phyloP scores from a whole-genome alignment of 2,797 vertebrate genomes.

The Takifugu rubripes region DNA sequence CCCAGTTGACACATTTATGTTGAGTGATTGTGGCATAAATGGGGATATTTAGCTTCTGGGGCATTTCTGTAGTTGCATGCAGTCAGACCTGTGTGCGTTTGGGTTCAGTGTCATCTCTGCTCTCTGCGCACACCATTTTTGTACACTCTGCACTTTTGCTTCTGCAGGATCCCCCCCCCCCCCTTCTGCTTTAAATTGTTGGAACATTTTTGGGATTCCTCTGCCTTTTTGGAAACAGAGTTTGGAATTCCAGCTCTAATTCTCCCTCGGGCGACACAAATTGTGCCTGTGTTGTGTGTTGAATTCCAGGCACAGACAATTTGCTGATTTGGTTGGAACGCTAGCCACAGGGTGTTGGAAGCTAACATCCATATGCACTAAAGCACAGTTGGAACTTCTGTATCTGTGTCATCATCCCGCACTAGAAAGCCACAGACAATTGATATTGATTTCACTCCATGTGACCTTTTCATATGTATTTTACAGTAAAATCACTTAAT shows the following conservation, averaged over 20 bases:
- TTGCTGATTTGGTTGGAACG: conserved; percentile 73
- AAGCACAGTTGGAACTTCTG: conserved; percentile 19
- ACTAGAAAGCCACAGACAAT: conserved; percentile 17
- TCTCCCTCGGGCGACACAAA: conserved; percentile 28
- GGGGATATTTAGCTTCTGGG: conserved; percentile 50
- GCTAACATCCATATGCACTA: conserved; percentile 18
- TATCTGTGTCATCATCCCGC: not conserved
- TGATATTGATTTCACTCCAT: conserved; percentile 26
- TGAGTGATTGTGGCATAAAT: conserved; percentile 52
- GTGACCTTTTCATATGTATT: not conserved
- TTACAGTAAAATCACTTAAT: not conserved
- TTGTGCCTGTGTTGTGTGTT: conserved; percentile 21
- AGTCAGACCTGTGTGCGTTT: conserved; percentile 1
- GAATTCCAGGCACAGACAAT: conserved; percentile 63
- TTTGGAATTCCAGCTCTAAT: conserved; percentile 48
- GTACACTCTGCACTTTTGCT: conserved; percentile 56
- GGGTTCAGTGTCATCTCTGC: conserved; percentile 39
- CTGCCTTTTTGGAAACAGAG: conserved; percentile 45
- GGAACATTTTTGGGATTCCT: conserved; percentile 66
- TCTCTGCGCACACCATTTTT: conserved; percentile 30
- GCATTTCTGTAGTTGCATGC: conserved; percentile 39
- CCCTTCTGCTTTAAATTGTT: conserved; percentile 34
- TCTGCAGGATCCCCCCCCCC: conserved; percentile 37
- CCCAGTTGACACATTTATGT: conserved; percentile 29
- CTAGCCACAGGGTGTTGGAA: conserved; percentile 60